Evolutionary conservation across 2,797 vertebrate genomes (phyloP).

Genomic region (Danio albolineatus): DNA sequence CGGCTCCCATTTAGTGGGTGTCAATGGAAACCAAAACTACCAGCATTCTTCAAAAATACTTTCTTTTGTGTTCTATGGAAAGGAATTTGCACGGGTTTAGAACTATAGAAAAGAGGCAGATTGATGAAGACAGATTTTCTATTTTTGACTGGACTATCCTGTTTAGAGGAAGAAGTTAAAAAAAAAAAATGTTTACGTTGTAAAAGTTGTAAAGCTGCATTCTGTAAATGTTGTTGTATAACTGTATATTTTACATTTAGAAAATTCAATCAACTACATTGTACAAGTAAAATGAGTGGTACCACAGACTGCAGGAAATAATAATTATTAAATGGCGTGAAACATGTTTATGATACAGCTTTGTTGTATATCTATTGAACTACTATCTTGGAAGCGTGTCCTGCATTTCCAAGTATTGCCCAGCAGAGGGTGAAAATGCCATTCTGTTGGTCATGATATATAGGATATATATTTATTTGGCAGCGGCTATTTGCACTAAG

Average conservation of each 20-base stretch:
- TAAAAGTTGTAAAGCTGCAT: neutral
- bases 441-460: neutral
- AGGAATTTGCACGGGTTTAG: neutral
- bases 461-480: too few relatives aligned
- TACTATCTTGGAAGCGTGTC: neutral
- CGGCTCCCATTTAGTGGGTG: too few relatives aligned
- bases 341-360: neutral
- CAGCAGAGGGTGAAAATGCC: constrained; percentile 10
- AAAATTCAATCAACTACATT: neutral
- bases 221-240: neutral
- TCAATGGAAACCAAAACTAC: too few relatives aligned
- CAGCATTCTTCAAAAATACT: neutral
- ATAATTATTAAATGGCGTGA: neutral
- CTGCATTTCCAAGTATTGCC: constrained; percentile 4
- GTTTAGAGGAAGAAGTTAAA: too few relatives aligned
- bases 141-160: neutral
- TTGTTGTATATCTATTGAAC: neutral
- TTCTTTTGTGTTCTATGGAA: too few relatives aligned
- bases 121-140: neutral
- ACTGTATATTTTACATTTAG: neutral
- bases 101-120: neutral
- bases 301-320: neutral
- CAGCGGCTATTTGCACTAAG: too few relatives aligned
- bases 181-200: too few relatives aligned
- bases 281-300: neutral